Base-by-base conservation (phyloP, 1,140 invertebrate species). In the Oedothorax gibbosus region DNA sequence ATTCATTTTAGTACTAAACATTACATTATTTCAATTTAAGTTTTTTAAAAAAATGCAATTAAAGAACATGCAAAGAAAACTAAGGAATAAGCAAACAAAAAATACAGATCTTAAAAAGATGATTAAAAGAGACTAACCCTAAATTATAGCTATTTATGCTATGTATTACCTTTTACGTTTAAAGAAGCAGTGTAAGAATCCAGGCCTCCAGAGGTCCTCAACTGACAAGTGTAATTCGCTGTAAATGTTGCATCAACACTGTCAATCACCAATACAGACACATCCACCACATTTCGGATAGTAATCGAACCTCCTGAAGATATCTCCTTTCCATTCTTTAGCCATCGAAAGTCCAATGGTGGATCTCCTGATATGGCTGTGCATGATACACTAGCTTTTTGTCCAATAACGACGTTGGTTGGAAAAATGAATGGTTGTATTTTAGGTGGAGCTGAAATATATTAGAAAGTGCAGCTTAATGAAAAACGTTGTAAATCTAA, bases 211-310 rank as follows among this genome's bases (percentile, higher is more conserved):
- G 87, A 81, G 69, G 89, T 89, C 62, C 83, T 69, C 12, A 87
- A 87, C 3, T 86, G 50, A 79, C 89, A 89, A 5, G 88, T 88
- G 76, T 89, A 89, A 80, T 88, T 88, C 15, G 87, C 89, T 15
- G 86, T 85, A 60, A 89, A 88, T 10, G 66, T 56, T 5, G 60
- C 71, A 14, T 75, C 57, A 15, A 87, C 65, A 5, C 53, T 5
- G 9, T 86, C 85, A 5, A 86, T 77, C 2, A 85, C 53, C 57
- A 85, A 54, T 2, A 85, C 72, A 7, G 82, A 85, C 5, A 77
- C 60, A 69, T 85, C 82, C 5, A 71, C 56, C 18, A 71, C 14
- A 15, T 54, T 85, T 68, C 73, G 20, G 7, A 85, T 54, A 7
- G 65, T 76, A 4, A 77, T 50, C n/a, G 76, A n/a, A 9, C 65